phyloP scores from a whole-genome alignment of 2,888 invertebrate species.

The Galerucella calmariensis region DNA sequence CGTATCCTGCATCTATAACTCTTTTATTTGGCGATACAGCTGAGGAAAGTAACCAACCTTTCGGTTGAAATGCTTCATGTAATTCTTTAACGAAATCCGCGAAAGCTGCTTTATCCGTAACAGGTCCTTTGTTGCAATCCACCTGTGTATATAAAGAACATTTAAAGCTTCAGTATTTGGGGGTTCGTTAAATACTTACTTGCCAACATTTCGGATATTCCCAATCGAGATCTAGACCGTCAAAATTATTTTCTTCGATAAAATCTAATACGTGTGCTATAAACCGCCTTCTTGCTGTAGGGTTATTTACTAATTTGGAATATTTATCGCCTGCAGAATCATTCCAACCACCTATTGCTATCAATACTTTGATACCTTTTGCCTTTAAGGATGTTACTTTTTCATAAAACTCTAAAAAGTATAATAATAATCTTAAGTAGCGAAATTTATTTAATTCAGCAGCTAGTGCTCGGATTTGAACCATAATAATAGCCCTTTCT shows the following conservation, averaged over 20 bases:
- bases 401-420: constrained; percentile 81
- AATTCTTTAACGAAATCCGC: constrained; percentile 80
- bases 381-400: constrained; percentile 80
- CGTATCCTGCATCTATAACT: constrained; percentile 87
- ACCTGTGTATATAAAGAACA: constrained; percentile 64
- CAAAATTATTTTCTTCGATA: constrained; percentile 82
- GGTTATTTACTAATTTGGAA: constrained; percentile 81
- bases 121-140: constrained; percentile 84
- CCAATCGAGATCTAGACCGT: constrained; percentile 94
- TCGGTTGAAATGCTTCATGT: constrained; percentile 76
- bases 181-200: constrained; percentile 60
- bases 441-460: not conserved
- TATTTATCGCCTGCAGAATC: constrained; percentile 93
- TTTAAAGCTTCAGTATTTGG: not conserved
- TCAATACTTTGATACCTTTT: constrained; percentile 81
- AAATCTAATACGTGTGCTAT: constrained; percentile 81
- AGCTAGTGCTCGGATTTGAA: too few species aligned
- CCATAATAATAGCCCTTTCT: too few species aligned
- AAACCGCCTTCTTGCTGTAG: constrained; percentile 77
- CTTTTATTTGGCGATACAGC: constrained; percentile 88
- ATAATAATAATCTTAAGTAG: not conserved
- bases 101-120: constrained; percentile 84
- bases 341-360: constrained; percentile 96
- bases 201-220: constrained; percentile 95
- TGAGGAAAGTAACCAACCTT: constrained; percentile 79